Base-by-base conservation (phyloP, 2,797 vertebrate genomes). In the Channa striata region DNA sequence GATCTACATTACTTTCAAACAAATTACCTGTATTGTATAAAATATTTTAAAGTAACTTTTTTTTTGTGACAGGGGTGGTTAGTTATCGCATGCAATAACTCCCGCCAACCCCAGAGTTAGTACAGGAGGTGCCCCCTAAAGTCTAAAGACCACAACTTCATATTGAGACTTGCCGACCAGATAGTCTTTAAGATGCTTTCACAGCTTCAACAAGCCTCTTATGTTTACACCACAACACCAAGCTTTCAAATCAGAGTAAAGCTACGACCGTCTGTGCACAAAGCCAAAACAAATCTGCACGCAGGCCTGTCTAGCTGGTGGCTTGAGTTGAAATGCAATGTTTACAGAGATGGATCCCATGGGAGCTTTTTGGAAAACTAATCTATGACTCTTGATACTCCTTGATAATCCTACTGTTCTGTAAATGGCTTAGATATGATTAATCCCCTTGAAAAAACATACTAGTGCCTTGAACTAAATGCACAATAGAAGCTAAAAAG, bases 341-440 rank as follows among this genome's bases (percentile, higher is more conserved):
- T 91, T 93, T 91, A 85, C 87, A 50, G 23, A 74, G 63, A 83
- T 73, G 68, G 69, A 77, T 88, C 90, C 79, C 84, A 4, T 20
- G 80, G 83, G 90, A 90, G 75, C 68, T 56, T 77, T 91, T 62
- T 77, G 80, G 72, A 84, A 81, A 78, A 82, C 77, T 88, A 91
- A 90, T 88, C 85, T 81, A 77, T 80, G 66, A 68, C 81, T 83
- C 86, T 85, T 90, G 83, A 88, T 86, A 84, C 77, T 77, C n/a
- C n/a, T n/a, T n/a, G n/a, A n/a, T n/a, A n/a, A 72, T 90, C 81
- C 77, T 82, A 73, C 70, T 72, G 71, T 85, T 82, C 88, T 81
- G 83, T 87, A 68, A 89, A 92, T 88, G 85, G 83, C 86, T 87
- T 84, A 80, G 87, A 91, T 85, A 82, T 90, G 90, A 93, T 83